These are phyloP conservation scores for Enteromius radiatus DNA, from an alignment of 2,797 vertebrate species.

Conservation along the genomic window DNA sequence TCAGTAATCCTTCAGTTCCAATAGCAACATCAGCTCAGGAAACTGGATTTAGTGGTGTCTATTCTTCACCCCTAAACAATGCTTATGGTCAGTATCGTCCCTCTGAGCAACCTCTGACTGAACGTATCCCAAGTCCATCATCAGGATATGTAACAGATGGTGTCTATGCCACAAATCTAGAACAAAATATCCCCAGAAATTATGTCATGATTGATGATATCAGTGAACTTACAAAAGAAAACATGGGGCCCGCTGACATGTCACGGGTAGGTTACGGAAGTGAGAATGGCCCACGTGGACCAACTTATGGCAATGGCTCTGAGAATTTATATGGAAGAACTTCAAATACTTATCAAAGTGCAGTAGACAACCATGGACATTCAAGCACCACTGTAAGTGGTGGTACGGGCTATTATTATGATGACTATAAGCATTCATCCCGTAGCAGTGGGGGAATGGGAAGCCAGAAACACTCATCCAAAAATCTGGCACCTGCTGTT, in stretches of 20 bases:
- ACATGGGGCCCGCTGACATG: constrained; percentile 73
- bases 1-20: constrained; percentile 82
- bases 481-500: constrained; percentile 93
- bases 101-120: constrained; percentile 80
- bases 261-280: constrained; percentile 74
- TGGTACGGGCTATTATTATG: constrained; percentile 84
- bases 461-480: constrained; percentile 89
- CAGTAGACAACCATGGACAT: constrained; percentile 83
- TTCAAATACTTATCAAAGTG: constrained; percentile 80
- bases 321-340: constrained; percentile 88
- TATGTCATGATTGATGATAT: constrained; percentile 99
- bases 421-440: constrained; percentile 87
- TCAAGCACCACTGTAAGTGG: constrained; percentile 75
- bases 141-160: constrained; percentile 88
- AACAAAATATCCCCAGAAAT: constrained; percentile 96
- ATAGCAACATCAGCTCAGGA: constrained; percentile 87
- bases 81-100: constrained; percentile 87
- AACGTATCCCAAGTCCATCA: constrained; percentile 83
- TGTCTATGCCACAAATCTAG: constrained; percentile 89
- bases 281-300: constrained; percentile 82
- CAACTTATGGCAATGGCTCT: constrained; percentile 87
- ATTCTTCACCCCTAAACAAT: constrained; percentile 72
- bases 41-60: constrained; percentile 76
- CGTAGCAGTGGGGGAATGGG: constrained; percentile 77
- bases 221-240: constrained; percentile 97